Percentiles rank a stretch among this genome's conserved stretches.
These are phyloP conservation scores for Enteromius argenteus DNA, from an alignment of 2,797 vertebrate species.

Conservation along the genomic window DNA sequence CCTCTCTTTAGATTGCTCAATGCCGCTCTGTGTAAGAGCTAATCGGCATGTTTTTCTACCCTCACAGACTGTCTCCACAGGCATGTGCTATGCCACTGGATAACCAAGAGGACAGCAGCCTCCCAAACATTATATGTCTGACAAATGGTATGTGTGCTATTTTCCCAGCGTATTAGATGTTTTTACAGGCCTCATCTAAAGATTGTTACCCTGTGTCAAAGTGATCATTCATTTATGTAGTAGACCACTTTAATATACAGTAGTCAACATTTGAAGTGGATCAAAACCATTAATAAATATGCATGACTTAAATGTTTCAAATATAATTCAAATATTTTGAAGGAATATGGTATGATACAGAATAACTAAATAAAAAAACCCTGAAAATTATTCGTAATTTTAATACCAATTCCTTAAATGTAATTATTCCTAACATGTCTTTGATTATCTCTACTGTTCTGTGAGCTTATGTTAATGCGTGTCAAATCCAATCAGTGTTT, in stretches of 20 bases:
- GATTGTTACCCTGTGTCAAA: neutral
- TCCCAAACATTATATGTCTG: constrained; percentile 64
- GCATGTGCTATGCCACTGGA: constrained; percentile 68
- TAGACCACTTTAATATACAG: neutral
- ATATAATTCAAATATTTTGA: too few species aligned
- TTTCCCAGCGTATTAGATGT: neutral
- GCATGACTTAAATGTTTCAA: too few species aligned
- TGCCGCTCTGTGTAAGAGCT: constrained; percentile 27
- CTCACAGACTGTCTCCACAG: constrained; percentile 47
- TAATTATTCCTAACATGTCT: neutral
- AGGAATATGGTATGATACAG: too few species aligned
- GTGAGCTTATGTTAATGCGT: neutral
- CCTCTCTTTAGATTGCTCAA: constrained; percentile 37
- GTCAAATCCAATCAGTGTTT: constrained; percentile 75
- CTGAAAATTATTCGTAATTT: neutral
- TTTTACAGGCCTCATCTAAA: constrained; percentile 1
- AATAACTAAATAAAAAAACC: neutral
- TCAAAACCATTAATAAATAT: neutral
- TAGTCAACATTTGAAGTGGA: neutral
- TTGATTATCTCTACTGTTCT: neutral
- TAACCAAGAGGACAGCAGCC: constrained; percentile 66
- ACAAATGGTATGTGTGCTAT: constrained; percentile 70
- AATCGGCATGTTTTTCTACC: constrained; percentile 39
- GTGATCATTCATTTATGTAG: neutral
- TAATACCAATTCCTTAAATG: neutral